Evolutionary conservation across 2,888 invertebrate genomes (phyloP), one percentile per base, ranked within the genome.

Genomic region (Chydorus sphaericus): DNA sequence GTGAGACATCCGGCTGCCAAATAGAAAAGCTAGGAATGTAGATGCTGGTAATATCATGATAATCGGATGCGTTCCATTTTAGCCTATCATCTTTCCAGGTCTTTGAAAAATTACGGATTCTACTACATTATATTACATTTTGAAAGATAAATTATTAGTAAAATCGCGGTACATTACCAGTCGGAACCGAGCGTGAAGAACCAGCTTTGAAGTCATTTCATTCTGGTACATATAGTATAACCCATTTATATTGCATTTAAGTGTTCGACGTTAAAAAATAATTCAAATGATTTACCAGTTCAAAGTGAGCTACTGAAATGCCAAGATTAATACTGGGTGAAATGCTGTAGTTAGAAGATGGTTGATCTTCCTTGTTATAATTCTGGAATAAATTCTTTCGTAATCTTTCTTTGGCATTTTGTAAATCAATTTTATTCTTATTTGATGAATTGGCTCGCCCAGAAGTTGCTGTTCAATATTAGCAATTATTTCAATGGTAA

Each of bases 61-160:
- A 84, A 23, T 79, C 77, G 3, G 72, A 70, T 0, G 75, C 68
- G 65, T 84, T 81, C 87, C 87, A 88, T 53, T 73, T 71, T 4
- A 86, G 69, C 57, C 83, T 81, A 14, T 78, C 76, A 65, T 88
- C 88, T 39, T 67, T 69, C 88, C 88, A 88, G n/a, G 65, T 85
- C 74, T 44, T 53, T 28, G 26, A 53, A 8, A 20, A 26, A 44
- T n/a, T n/a, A n/a, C n/a, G n/a, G n/a, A n/a, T n/a, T n/a, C n/a
- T n/a, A n/a, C n/a, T 20, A 48, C 31, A 33, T 28, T n/a, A n/a
- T n/a, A n/a, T n/a, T 48, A 48, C 55, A 14, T 33, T 44, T 2
- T 3, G 30, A 39, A 3, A 26, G 18, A 20, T 80, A 4, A 73
- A 6, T 26, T 30, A 4, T 14, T 20, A 31, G 20, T 31, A 2